These are phyloP conservation scores for Gasterosteus nipponicus DNA, from an alignment of 2,113 vertebrate species.

Conservation along the genomic window DNA sequence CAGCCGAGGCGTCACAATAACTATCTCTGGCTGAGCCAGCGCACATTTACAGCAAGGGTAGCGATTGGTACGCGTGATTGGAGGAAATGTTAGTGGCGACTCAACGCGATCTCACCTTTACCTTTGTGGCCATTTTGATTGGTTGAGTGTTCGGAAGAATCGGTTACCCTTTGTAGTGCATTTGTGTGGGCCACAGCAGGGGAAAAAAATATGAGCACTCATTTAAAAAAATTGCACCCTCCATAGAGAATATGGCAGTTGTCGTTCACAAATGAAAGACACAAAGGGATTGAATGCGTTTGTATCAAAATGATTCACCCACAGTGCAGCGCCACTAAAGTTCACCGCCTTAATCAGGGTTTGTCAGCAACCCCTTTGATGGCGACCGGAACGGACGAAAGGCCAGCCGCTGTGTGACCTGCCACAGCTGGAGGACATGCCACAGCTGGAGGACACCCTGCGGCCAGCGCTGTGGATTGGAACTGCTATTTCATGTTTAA, in stretches of 20 bases:
- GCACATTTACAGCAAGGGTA: too few species aligned
- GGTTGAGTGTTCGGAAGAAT: background rate
- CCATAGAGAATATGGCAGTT: background rate
- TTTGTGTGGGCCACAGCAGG: background rate
- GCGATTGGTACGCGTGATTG: too few species aligned
- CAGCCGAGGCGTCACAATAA: too few species aligned
- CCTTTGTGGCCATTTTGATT: background rate
- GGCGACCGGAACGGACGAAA: slow-evolving; percentile 6
- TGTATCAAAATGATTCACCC: background rate
- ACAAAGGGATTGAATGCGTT: background rate
- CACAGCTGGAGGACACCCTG: slow-evolving; percentile 42
- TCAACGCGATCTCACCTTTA: background rate
- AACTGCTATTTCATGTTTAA: slow-evolving; percentile 32
- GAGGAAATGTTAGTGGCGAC: too few species aligned
- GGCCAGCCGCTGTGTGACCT: slow-evolving; percentile 30
- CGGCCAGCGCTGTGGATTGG: slow-evolving; percentile 19
- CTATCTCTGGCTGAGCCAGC: too few species aligned
- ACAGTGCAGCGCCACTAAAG: background rate
- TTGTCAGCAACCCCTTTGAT: slow-evolving; percentile 28
- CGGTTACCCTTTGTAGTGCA: background rate
- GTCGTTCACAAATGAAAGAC: background rate
- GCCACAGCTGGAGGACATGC: slow-evolving; percentile 42
- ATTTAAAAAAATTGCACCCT: background rate
- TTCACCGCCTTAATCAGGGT: slow-evolving; percentile 21
- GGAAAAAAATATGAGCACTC: background rate